These are phyloP conservation scores for Chaetodon trifascialis DNA, from an alignment of 2,113 vertebrate species.

Conservation along the genomic window DNA sequence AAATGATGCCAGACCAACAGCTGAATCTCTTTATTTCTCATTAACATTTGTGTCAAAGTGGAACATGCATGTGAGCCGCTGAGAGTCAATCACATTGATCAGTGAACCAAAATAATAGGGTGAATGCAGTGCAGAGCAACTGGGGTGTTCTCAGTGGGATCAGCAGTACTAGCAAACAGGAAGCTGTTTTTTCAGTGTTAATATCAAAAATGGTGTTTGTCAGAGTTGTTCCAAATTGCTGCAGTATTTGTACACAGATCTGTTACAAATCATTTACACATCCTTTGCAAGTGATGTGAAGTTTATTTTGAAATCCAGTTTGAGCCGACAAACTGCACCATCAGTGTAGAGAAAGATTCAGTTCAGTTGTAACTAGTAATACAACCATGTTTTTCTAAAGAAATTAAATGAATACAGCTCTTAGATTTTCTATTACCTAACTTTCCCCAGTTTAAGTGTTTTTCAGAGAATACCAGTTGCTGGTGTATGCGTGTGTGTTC, in stretches of 20 bases:
- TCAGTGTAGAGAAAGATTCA: neutral
- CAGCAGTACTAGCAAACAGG: neutral
- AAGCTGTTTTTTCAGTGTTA: neutral
- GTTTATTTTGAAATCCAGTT: conserved; percentile 13
- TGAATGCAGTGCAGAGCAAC: neutral
- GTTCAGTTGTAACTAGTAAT: neutral
- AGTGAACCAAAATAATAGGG: neutral
- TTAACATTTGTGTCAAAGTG: neutral
- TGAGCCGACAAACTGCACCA: neutral
- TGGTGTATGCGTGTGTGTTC: neutral
- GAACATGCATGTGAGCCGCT: neutral
- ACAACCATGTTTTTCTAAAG: neutral
- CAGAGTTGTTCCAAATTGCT: neutral
- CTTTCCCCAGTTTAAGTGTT: neutral
- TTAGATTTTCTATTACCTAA: neutral
- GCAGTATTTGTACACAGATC: neutral
- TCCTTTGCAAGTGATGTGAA: neutral
- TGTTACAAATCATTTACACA: neutral
- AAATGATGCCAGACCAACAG: neutral
- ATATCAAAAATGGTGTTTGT: neutral
- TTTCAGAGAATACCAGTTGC: neutral
- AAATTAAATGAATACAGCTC: neutral
- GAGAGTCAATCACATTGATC: neutral
- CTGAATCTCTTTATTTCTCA: neutral
- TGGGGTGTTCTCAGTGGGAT: neutral